Conservation (phyloP, 2,113 vertebrate genomes). For the Dasypus novemcinctus region DNA sequence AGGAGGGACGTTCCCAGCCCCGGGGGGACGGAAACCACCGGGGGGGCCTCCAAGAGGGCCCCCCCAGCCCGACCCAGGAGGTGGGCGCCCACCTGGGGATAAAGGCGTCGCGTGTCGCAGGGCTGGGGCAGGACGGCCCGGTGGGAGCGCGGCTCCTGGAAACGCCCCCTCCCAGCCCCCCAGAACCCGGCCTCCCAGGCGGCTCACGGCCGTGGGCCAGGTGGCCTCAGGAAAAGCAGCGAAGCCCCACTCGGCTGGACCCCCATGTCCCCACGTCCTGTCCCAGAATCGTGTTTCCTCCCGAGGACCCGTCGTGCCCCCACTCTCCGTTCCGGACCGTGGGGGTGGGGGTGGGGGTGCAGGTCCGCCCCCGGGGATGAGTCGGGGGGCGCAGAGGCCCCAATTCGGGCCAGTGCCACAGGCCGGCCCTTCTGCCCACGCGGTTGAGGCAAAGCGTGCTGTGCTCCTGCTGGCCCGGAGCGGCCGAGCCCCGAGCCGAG, state of each 20-base stretch:
- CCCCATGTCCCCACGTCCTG: fast-evolving
- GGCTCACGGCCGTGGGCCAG: fast-evolving
- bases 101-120: fast-evolving
- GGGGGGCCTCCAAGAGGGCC: background rate
- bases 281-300: fast-evolving
- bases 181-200: background rate
- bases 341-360: fast-evolving
- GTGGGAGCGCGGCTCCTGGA: background rate
- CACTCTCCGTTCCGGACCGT: fast-evolving
- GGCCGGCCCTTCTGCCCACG: background rate
- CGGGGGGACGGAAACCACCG: background rate
- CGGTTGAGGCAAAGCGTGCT: background rate
- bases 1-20: background rate
- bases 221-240: background rate
- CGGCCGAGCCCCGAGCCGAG: background rate
- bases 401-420: background rate
- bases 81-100: background rate
- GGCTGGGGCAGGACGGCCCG: too few relatives aligned
- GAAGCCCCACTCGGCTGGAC: background rate
- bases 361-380: background rate
- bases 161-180: background rate
- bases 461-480: too few relatives aligned
- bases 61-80: background rate
- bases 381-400: background rate
- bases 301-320: fast-evolving